These are phyloP conservation scores for Sinocyclocheilus maitianheensis DNA, from an alignment of 2,113 vertebrate species.

Conservation along the genomic window DNA sequence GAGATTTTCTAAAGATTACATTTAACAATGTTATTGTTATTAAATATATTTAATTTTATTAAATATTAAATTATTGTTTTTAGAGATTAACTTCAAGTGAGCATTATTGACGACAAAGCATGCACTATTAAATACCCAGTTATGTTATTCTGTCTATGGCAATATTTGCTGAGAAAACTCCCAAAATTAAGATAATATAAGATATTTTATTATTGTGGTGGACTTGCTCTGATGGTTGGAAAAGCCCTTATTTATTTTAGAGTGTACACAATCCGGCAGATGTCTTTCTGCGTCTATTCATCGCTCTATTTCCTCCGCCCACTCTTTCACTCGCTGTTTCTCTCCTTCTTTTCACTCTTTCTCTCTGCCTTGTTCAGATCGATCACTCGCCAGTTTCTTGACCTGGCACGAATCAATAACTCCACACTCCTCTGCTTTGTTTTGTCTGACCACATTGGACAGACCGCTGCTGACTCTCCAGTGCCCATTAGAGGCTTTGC, in stretches of 20 bases:
- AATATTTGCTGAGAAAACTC: too few species aligned
- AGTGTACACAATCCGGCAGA: neutral
- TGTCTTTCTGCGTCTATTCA: constrained; percentile 20
- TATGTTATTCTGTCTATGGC: too few species aligned
- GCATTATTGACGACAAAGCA: too few species aligned
- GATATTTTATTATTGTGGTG: neutral
- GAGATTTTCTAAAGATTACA: too few species aligned
- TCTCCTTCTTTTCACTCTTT: neutral
- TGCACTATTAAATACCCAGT: too few species aligned
- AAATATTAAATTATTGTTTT: too few species aligned
- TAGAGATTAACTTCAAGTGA: too few species aligned
- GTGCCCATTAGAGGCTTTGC: neutral
- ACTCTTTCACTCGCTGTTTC: neutral
- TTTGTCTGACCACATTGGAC: constrained; percentile 39
- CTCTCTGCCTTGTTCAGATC: constrained; percentile 37
- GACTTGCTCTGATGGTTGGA: neutral
- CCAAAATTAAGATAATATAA: neutral
- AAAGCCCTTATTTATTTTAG: constrained; percentile 8
- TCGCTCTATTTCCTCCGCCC: neutral
- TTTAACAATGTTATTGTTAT: too few species aligned
- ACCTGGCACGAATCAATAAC: constrained; percentile 48
- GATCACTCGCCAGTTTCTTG: constrained; percentile 39
- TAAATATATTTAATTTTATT: too few species aligned
- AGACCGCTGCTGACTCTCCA: neutral
- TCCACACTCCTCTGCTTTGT: constrained; percentile 39